phyloP scores from a whole-genome alignment of 2,888 invertebrate genomes.

The Melanostoma scalare region DNA sequence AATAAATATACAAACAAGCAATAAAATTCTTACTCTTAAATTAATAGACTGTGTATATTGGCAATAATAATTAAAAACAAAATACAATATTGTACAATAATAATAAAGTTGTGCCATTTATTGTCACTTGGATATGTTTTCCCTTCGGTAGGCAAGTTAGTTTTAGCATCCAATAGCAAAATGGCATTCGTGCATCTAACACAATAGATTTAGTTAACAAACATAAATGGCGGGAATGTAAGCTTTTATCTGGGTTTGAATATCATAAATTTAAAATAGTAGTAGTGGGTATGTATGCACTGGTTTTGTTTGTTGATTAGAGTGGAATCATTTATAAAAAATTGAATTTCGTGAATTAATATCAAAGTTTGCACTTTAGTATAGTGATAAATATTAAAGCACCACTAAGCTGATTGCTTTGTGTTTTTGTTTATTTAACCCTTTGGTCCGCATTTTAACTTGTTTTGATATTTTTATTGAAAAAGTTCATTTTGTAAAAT shows the following conservation, averaged over 20 bases:
- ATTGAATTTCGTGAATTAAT: slow-evolving; percentile 54
- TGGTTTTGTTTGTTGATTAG: neutral
- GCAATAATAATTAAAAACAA: slow-evolving; percentile 55
- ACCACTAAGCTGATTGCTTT: slow-evolving; percentile 17
- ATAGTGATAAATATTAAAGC: slow-evolving; percentile 54
- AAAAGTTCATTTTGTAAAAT: slow-evolving; percentile 19
- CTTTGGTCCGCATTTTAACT: slow-evolving; percentile 62
- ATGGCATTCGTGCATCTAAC: slow-evolving; percentile 38
- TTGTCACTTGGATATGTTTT: slow-evolving; percentile 71
- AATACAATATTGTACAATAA: slow-evolving; percentile 63
- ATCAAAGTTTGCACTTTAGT: slow-evolving; percentile 44
- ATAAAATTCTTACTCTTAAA: slow-evolving; percentile 58
- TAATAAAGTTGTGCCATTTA: slow-evolving; percentile 65
- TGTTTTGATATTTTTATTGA: slow-evolving; percentile 12
- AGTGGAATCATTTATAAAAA: slow-evolving; percentile 17
- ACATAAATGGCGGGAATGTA: slow-evolving; percentile 57
- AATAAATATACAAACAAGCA: slow-evolving; percentile 41
- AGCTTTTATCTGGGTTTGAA: slow-evolving; percentile 28
- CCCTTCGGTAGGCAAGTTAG: slow-evolving; percentile 48
- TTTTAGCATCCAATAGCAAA: slow-evolving; percentile 58
- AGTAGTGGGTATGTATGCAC: slow-evolving; percentile 1
- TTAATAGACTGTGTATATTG: slow-evolving; percentile 61
- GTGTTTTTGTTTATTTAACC: slow-evolving; percentile 37
- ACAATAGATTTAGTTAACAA: slow-evolving; percentile 25
- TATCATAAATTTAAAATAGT: slow-evolving; percentile 21